Evolutionary conservation across 2,797 vertebrate genomes (phyloP), one percentile per base, ranked within the genome.

Genomic region (Florisuga fusca): DNA sequence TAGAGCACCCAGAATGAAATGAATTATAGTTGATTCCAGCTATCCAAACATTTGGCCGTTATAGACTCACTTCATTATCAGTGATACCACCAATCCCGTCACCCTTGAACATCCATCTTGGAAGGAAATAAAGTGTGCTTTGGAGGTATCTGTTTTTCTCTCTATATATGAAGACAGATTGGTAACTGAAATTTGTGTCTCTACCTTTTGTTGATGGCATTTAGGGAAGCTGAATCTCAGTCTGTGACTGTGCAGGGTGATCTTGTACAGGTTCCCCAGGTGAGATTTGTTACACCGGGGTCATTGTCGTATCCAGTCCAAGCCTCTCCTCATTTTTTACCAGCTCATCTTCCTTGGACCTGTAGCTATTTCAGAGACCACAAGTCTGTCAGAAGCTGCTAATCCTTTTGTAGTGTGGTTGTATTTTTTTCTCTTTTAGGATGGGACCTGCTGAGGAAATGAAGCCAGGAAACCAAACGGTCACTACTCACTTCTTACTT

Each of bases 401-500:
- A 36, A 54, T 41, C 6, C 45, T 43, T 59, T 54, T 22, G 14
- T 20, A 58, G 67, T 10, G 26, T 50, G 5, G 1, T 9, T 25
- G 29, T 41, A 50, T 7, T 38, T 58, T 34, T 34, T 8, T 29
- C 15, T 80, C 16, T 64, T 69, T 81, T 71, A 43, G 34, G 20
- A 76, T 72, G 64, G 27, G 17, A 46, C 23, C 25, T 45, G 23
- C 34, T 45, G 41, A 31, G n/a, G 64, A 85, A 55, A 54, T 31
- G 53, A 66, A 76, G 41, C 31, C 34, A 67, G 93, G 90, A 87
- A 97, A 97, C 84, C 87, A 91, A 34, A 96, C 75, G 3, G 8
- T 66, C 73, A 41, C 91, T 34, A 78, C 66, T 62, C 78, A 90
- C 53, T 96, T 97, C 88, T 85, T 95, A 46, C 89, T 96, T 63